A percentile compares a stretch with the other conserved stretches of the same genome.
These are phyloP conservation scores for Malacoctenus gilli DNA, from an alignment of 2,797 vertebrate genomes.

Conservation along the genomic window DNA sequence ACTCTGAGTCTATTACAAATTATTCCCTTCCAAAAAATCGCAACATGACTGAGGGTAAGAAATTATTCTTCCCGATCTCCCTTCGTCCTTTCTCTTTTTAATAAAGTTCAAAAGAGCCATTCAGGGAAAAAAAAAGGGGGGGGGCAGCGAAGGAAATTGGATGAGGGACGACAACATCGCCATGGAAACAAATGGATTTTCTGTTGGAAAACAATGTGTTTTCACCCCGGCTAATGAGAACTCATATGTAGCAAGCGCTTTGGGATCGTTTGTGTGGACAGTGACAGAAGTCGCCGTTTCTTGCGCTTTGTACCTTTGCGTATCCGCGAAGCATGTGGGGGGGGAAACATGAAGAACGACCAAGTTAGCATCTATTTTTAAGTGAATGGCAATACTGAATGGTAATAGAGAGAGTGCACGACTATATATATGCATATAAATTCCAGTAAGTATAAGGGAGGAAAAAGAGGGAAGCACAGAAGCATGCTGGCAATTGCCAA, in stretches of 20 bases:
- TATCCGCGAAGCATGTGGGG: constrained; percentile 10
- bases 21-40: constrained; percentile 13
- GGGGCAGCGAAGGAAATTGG: constrained; percentile 66
- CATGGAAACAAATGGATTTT: constrained; percentile 74
- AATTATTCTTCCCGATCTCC: constrained; percentile 11
- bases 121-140: constrained; percentile 76
- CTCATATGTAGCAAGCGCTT: constrained; percentile 47
- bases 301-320: constrained; percentile 36
- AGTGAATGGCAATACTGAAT: constrained; percentile 8
- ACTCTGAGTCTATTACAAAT: constrained; percentile 29
- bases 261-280: constrained; percentile 47
- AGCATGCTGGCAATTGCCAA: too few species aligned
- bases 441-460: too few species aligned
- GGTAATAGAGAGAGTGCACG: neutral
- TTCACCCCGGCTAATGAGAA: constrained; percentile 64
- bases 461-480: too few species aligned
- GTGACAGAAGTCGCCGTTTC: constrained; percentile 28
- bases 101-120: constrained; percentile 70
- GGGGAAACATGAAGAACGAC: constrained; percentile 24
- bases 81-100: constrained; percentile 22
- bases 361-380: constrained; percentile 8
- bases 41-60: constrained; percentile 31
- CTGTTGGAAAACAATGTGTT: constrained; percentile 63
- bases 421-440: too few species aligned
- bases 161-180: constrained; percentile 48